Base-by-base conservation (phyloP, 2,888 invertebrate genomes). In the Rotaria magnacalcarata region DNA sequence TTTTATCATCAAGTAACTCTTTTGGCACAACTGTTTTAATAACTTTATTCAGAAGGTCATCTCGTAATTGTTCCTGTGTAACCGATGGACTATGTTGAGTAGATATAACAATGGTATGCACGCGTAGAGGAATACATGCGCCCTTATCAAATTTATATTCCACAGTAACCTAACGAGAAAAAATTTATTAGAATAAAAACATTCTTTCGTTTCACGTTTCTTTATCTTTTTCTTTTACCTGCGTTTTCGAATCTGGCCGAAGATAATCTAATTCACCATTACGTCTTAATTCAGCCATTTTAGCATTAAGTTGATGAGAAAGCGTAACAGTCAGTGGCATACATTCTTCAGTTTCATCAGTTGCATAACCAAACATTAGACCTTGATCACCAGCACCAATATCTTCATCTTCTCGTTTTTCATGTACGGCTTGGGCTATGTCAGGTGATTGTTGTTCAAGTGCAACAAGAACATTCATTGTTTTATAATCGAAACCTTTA, bases 31-130 rank as follows among this genome's bases (percentile, higher is more conserved):
- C 97, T 89, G 94, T 93, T 90, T 94, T 94, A 89, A 98, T 94
- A 80, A 98, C 96, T 92, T 96, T 95, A 88, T 94, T 94, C 93
- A 94, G 94, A 86, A 97, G 94, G 90, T 95, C 95, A n/a, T 93
- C 93, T 86, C 96, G 94, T 85, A 97, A 92, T 87, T 94, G 94
- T 60, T 96, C 95, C 89, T 97, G 91, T 67, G 94, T 92, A 87
- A 98, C 94, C 87, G 96, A 95, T 89, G 96, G 96, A 88, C 96
- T 96, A 92, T 99, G 98, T 91, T 99, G 98, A 85, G 96, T 93
- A 2, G 97, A 97, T n/a, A 98, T 96, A 24, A 99, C 98, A 50
- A 99, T 94, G 58, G 98, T 98, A 92, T 99, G 98, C n/a, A 98
- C 96, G 89, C 97, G 93, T 88, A 94, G 93, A 0, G 98, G 98